Conservation (phyloP, 2,113 vertebrate genomes). For the Rynchops niger region DNA sequence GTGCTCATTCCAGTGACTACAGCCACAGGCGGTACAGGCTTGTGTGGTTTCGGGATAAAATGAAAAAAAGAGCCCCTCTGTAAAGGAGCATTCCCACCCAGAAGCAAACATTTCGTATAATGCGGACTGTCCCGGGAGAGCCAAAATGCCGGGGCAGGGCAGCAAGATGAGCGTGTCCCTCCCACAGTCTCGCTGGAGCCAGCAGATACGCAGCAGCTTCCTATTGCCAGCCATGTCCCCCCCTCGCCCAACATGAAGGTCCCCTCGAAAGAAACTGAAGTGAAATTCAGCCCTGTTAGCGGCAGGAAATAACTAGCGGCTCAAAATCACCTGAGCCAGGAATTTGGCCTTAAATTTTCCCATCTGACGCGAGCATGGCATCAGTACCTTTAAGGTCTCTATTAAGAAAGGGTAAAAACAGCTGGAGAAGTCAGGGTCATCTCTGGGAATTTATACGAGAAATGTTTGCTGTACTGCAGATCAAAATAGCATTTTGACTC, state of each 20-base stretch:
- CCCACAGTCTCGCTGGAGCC: accelerated
- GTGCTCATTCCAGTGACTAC: neutral
- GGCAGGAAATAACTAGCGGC: neutral
- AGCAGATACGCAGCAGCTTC: neutral
- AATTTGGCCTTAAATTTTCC: conserved; percentile 37
- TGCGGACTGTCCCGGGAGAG: accelerated
- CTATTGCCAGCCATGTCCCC: neutral
- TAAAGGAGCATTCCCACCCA: neutral
- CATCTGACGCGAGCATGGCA: neutral
- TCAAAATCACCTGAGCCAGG: conserved; percentile 9
- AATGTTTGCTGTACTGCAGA: conserved; percentile 36
- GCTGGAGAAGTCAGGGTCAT: neutral
- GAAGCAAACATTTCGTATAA: neutral
- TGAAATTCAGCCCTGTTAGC: neutral
- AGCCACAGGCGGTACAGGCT: neutral
- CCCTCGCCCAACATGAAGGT: neutral
- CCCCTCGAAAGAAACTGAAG: neutral
- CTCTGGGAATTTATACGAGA: conserved; percentile 44
- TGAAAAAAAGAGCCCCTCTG: neutral
- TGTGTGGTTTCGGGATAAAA: neutral
- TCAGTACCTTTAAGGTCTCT: conserved; percentile 48
- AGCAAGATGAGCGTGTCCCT: neutral
- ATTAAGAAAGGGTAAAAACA: neutral
- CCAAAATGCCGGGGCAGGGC: neutral
- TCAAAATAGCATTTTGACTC: conserved; percentile 38